These are phyloP conservation scores for Brenthis ino DNA, from an alignment of 2,888 invertebrate species.

Conservation along the genomic window DNA sequence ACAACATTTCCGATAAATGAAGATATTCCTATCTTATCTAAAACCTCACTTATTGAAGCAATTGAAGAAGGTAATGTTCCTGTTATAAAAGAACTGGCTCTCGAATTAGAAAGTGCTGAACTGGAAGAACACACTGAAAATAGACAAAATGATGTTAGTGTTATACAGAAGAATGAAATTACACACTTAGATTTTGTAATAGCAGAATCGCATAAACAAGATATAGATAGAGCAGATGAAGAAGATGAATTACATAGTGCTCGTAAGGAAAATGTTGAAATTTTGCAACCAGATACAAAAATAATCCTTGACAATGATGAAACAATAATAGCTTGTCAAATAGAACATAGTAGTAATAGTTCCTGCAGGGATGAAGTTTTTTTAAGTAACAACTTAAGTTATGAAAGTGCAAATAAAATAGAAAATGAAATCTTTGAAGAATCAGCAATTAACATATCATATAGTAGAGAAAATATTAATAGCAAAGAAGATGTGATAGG, in stretches of 20 bases:
- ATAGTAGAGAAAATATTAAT: not conserved
- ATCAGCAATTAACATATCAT: not conserved
- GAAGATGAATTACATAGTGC: not conserved
- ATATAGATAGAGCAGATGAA: not conserved
- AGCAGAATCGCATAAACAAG: not conserved
- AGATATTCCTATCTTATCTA: not conserved
- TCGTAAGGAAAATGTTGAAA: not conserved
- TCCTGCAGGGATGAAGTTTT: not conserved
- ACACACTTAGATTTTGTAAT: not conserved
- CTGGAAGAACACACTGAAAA: not conserved
- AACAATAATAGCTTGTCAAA: not conserved
- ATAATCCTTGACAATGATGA: not conserved
- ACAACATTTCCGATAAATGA: constrained; percentile 1
- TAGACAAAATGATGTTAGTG: constrained; percentile 11
- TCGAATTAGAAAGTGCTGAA: not conserved
- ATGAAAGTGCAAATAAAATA: not conserved
- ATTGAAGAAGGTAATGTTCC: constrained; percentile 10
- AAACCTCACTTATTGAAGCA: constrained; percentile 4
- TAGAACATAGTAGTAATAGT: not conserved
- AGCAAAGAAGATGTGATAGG: not conserved
- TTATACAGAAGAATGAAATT: constrained; percentile 4
- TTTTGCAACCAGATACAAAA: not conserved
- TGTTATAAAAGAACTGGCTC: constrained; percentile 5
- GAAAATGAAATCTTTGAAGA: not conserved
- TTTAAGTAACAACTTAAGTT: constrained; percentile 1